Evolutionary conservation across 37 sponge, comb jelly and placozoan genomes (phyloP).

Genomic region (Ephydatia muelleri): DNA sequence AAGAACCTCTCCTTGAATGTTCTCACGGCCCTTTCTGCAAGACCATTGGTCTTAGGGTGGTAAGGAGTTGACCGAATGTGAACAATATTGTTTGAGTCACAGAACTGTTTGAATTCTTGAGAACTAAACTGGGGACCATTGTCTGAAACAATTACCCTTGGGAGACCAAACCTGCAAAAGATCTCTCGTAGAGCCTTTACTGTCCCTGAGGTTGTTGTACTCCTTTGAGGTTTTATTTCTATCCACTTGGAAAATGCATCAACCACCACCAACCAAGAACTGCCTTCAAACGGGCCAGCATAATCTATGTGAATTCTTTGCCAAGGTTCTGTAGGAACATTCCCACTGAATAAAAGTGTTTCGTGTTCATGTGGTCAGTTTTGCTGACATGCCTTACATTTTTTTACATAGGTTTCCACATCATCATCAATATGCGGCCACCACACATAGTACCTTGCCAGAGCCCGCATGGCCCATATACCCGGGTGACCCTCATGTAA

Average conservation of each 20-base stretch:
- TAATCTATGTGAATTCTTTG: slow-evolving; percentile 34
- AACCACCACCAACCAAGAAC: slow-evolving; percentile 29
- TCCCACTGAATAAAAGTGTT: slow-evolving; percentile 20
- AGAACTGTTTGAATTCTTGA: too few relatives aligned
- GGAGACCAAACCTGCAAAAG: too few relatives aligned
- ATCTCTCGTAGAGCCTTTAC: too few relatives aligned
- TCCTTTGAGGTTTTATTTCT: neutral
- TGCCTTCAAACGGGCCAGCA: slow-evolving; percentile 25
- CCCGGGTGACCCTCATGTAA: slow-evolving; percentile 51
- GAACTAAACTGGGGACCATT: too few relatives aligned
- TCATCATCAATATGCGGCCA: slow-evolving; percentile 37
- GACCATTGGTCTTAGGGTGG: too few relatives aligned
- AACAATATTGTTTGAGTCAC: too few relatives aligned
- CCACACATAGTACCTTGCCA: slow-evolving; percentile 37
- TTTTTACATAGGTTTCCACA: neutral
- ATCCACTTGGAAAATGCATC: slow-evolving; percentile 41
- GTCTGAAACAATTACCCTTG: too few relatives aligned
- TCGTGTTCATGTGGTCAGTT: neutral
- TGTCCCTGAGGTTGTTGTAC: too few relatives aligned
- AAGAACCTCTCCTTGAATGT: too few relatives aligned
- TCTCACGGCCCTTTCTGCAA: too few relatives aligned
- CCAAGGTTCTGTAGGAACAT: slow-evolving; percentile 37
- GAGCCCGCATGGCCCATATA: slow-evolving; percentile 12
- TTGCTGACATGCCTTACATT: slow-evolving; percentile 5
- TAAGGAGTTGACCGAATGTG: too few relatives aligned